These are phyloP conservation scores for Calcarius lapponicus DNA, from an alignment of 2,797 vertebrate genomes.

Conservation along the genomic window DNA sequence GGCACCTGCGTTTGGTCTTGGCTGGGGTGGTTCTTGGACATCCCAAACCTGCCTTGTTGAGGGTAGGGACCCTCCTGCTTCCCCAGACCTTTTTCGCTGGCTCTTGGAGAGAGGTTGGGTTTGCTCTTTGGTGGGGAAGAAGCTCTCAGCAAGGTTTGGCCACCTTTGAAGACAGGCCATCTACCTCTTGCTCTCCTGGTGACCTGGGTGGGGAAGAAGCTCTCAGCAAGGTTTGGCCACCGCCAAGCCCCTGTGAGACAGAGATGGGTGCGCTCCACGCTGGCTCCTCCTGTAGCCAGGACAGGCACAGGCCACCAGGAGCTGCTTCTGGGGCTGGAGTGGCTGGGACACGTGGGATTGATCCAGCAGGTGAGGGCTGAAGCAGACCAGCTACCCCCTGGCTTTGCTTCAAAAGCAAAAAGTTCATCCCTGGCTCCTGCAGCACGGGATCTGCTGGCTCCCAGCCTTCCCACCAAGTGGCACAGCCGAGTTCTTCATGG, in stretches of 20 bases:
- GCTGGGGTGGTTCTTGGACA: not conserved
- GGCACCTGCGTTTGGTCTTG: not conserved
- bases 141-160: not conserved
- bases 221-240: not conserved
- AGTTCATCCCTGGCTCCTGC: not conserved
- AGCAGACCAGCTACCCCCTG: not conserved
- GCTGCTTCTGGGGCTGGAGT: not conserved
- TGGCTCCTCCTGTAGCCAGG: not conserved
- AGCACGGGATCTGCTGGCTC: too few relatives aligned
- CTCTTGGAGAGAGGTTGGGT: not conserved
- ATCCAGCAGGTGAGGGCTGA: not conserved
- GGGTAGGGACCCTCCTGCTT: not conserved
- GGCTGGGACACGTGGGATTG: rapidly evolving
- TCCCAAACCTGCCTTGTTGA: not conserved
- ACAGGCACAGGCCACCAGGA: not conserved
- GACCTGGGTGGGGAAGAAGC: not conserved
- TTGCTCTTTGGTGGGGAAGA: not conserved
- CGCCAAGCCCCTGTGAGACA: not conserved
- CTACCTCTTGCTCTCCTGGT: too few relatives aligned
- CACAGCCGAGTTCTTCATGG: not conserved
- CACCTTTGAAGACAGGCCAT: too few relatives aligned
- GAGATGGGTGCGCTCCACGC: not conserved
- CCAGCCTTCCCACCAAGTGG: not conserved
- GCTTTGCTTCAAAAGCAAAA: not conserved
- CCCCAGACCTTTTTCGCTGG: not conserved